phyloP scores from a whole-genome alignment of 2,888 invertebrate species.

The Cryptocephalus moraei region DNA sequence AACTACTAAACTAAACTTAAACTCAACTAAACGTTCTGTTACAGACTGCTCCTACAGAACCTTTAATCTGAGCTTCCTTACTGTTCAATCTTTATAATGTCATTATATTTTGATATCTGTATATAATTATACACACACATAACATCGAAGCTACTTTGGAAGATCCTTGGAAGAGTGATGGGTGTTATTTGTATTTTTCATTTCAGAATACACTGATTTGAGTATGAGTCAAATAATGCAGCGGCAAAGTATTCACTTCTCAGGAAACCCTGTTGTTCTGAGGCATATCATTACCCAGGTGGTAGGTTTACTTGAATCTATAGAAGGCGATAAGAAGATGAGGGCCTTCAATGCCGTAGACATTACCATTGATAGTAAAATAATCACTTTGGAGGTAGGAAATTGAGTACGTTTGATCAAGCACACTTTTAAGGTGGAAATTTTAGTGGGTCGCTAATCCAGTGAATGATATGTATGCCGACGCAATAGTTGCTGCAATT shows the following conservation, averaged over 20 bases:
- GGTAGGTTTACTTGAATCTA: constrained; percentile 60
- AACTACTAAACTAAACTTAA: no score
- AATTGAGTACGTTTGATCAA: neutral
- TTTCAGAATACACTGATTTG: constrained; percentile 88
- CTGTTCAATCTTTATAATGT: no score
- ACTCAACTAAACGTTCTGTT: no score
- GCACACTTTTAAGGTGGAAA: neutral
- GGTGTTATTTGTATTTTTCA: constrained; percentile 4
- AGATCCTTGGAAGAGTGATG: no score
- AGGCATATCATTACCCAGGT: constrained; percentile 70
- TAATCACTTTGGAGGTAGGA: constrained; percentile 65
- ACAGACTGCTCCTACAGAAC: no score
- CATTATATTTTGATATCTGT: no score
- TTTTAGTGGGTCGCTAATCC: constrained; percentile 85
- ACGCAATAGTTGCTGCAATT: constrained; percentile 82
- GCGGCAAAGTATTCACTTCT: constrained; percentile 82
- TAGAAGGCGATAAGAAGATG: constrained; percentile 60
- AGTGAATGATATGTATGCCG: constrained; percentile 96
- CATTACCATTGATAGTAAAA: constrained; percentile 67
- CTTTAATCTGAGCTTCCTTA: no score
- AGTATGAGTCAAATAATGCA: constrained; percentile 89
- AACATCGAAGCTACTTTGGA: no score
- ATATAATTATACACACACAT: no score
- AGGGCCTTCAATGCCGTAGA: constrained; percentile 76
- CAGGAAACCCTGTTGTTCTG: constrained; percentile 60